phyloP scores from a whole-genome alignment of 2,113 vertebrate species.

The Nymphicus hollandicus region DNA sequence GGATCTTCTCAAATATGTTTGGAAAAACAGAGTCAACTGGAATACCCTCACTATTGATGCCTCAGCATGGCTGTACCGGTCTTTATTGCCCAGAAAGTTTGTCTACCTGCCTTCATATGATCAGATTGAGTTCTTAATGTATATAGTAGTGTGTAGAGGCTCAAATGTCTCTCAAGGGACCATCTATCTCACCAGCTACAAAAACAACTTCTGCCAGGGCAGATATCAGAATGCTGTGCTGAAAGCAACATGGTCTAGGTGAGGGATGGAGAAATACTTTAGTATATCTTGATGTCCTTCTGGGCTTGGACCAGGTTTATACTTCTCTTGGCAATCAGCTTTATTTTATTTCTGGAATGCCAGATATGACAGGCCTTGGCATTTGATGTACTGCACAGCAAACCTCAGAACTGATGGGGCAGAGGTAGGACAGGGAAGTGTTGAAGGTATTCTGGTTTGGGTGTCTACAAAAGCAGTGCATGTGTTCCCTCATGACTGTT shows the following conservation, averaged over 20 bases:
- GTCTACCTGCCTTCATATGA: neutral
- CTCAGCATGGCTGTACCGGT: neutral
- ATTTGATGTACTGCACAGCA: neutral
- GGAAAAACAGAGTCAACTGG: slow-evolving; percentile 7
- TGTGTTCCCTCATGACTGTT: neutral
- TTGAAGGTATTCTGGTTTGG: neutral
- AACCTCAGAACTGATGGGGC: neutral
- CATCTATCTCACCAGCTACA: neutral
- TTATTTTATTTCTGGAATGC: neutral
- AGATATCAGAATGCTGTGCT: neutral
- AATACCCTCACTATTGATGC: neutral
- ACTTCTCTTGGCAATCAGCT: neutral
- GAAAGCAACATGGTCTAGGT: neutral
- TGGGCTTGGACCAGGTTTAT: neutral
- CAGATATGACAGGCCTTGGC: neutral
- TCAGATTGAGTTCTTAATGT: neutral
- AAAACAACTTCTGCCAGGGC: neutral
- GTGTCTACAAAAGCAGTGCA: neutral
- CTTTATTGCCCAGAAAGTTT: neutral
- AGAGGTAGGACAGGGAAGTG: neutral
- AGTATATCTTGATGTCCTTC: neutral
- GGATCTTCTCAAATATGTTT: neutral
- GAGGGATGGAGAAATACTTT: neutral
- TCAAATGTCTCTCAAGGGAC: neutral
- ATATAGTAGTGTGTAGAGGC: neutral